phyloP scores from a whole-genome alignment of 2,113 vertebrate genomes.

The Sprattus sprattus region DNA sequence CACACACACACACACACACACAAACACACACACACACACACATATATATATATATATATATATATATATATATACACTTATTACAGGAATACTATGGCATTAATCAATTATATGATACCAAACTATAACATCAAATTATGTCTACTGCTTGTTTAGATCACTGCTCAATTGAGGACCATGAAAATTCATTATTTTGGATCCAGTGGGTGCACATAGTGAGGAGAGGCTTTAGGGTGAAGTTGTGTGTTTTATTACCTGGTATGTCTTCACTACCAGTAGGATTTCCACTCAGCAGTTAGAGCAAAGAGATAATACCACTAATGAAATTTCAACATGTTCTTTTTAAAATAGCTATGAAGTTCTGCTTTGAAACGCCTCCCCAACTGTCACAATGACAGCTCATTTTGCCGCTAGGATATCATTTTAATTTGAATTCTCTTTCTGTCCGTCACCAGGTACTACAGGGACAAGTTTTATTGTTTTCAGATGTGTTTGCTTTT shows the following conservation, averaged over 20 bases:
- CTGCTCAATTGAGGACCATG: too few relatives aligned
- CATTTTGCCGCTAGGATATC: neutral
- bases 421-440: neutral
- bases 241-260: neutral
- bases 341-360: neutral
- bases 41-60: too few relatives aligned
- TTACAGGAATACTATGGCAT: too few relatives aligned
- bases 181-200: too few relatives aligned
- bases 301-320: neutral
- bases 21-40: too few relatives aligned
- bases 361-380: neutral
- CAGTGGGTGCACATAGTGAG: neutral
- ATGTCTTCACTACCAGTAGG: neutral
- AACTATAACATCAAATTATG: too few relatives aligned
- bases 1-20: too few relatives aligned
- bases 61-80: too few relatives aligned
- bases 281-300: neutral
- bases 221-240: neutral
- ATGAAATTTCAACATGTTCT: neutral
- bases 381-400: neutral
- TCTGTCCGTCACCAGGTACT: neutral
- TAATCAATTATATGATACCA: too few relatives aligned
- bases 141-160: too few relatives aligned
- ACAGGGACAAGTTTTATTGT: neutral
- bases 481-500: neutral